Base-by-base conservation (phyloP, 1,140 invertebrate genomes). In the Melipona quadrifasciata region DNA sequence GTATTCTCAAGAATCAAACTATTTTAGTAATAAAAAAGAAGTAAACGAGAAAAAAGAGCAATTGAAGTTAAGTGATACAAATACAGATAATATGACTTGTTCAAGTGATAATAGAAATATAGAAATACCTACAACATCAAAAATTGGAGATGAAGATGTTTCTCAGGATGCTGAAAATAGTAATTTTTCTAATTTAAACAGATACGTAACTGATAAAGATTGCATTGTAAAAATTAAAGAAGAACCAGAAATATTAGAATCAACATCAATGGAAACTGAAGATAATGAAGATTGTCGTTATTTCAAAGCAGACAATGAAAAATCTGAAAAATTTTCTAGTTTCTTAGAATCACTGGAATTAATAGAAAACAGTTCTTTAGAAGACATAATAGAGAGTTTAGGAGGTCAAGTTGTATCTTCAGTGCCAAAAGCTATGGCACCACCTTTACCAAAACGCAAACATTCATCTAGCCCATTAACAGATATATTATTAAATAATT, bases 401-500 rank as follows among this genome's bases (percentile, higher is more conserved):
- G 90, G 86, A 12, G 90, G 89, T 0, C 88, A 90, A 64, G 81
- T 90, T 14, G 76, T 91, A n/a, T 87, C 84, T 39, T 85, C 89
- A 16, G 47, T 86, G 64, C 65, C 88, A 14, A 89, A 88, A 39
- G 89, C 89, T 11, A 93, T 93, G 89, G 92, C 93, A 12, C 91
- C 93, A 39, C 90, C 92, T 8, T 86, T 88, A 17, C 80, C 87
- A n/a, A 94, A 92, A 84, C 90, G 90, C 0, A 94, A 93, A 84
- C 89, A 86, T 61, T 93, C 92, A 0, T 82, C 90, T 11, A 94
- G 94, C 87, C 93, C 93, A 17, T 80, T 93, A 47, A 88, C 87
- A 8, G 92, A 94, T 74, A 92, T 94, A 88, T 67, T 94, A 12
- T 74, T 92, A 55, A 93, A 93, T 72, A 93, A 92, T 80, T 80